A percentile compares a stretch with the other conserved stretches of the same genome.
These are phyloP conservation scores for Hirundo rustica DNA, from an alignment of 2,797 vertebrate genomes.

Conservation along the genomic window DNA sequence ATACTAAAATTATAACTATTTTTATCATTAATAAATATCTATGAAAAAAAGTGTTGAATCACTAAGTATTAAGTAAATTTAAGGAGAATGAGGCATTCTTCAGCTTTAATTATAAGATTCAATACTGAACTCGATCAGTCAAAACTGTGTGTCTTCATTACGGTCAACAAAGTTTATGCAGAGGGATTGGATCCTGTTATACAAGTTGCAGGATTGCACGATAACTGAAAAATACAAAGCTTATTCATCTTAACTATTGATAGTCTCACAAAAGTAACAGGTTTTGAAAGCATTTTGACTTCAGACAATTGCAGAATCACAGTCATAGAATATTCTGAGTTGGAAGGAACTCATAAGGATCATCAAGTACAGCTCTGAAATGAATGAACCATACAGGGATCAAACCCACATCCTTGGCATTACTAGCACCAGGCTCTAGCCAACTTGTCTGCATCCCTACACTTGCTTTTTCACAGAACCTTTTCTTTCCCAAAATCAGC, in stretches of 20 bases:
- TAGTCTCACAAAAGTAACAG: neutral
- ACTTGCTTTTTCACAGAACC: neutral
- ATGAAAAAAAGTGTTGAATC: neutral
- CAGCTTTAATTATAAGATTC: neutral
- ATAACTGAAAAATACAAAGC: neutral
- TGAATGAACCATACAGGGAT: neutral
- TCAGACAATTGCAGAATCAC: neutral
- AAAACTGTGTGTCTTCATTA: neutral
- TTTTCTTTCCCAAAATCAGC: neutral
- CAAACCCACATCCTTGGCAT: fast-evolving
- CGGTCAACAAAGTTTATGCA: neutral
- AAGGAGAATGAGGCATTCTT: neutral
- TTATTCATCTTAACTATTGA: neutral
- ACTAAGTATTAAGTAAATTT: neutral
- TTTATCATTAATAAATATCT: neutral
- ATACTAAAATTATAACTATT: neutral
- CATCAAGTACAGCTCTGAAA: neutral
- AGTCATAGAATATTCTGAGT: neutral
- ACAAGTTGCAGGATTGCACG: neutral
- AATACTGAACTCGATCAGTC: neutral
- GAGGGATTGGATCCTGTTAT: neutral
- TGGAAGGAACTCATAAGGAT: neutral
- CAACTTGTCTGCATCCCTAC: neutral
- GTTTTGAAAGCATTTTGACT: neutral
- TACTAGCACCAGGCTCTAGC: neutral